Evolutionary conservation across 2,888 invertebrate genomes (phyloP).

Genomic region (Malachius bipustulatus): DNA sequence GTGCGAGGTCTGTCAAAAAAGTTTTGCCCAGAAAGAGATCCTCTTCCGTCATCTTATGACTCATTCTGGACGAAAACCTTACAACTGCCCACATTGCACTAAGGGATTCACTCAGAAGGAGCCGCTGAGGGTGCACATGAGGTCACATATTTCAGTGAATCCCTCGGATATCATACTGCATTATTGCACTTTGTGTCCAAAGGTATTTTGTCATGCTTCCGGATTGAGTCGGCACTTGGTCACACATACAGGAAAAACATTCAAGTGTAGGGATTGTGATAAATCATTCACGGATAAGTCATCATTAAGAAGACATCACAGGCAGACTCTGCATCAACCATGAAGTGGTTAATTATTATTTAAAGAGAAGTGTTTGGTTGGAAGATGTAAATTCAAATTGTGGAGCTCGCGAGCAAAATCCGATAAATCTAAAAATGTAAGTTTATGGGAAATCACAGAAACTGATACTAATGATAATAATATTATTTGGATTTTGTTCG

Average conservation of each 20-base stretch:
- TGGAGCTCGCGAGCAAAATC: too few species aligned
- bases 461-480: too few species aligned
- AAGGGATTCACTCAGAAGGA: slow-evolving; percentile 64
- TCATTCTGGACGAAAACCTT: slow-evolving; percentile 51
- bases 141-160: slow-evolving; percentile 45
- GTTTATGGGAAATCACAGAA: too few species aligned
- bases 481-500: too few species aligned
- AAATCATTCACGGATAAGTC: slow-evolving; percentile 61
- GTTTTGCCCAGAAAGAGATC: slow-evolving; percentile 65
- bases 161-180: slow-evolving; percentile 49
- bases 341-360: too few species aligned
- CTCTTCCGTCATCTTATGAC: slow-evolving; percentile 49
- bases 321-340: slow-evolving; percentile 32
- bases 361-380: too few species aligned
- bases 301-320: slow-evolving; percentile 52
- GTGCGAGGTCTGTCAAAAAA: slow-evolving; percentile 45
- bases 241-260: slow-evolving; percentile 52
- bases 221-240: slow-evolving; percentile 57
- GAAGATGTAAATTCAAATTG: too few species aligned
- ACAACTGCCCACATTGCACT: slow-evolving; percentile 50
- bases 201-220: slow-evolving; percentile 48
- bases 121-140: slow-evolving; percentile 51
- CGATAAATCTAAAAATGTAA: too few species aligned
- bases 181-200: slow-evolving; percentile 53
- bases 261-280: slow-evolving; percentile 51